Percentiles rank a stretch among this genome's conserved stretches.
phyloP scores from a whole-genome alignment of 2,113 vertebrate species.

The Pelobates fuscus region DNA sequence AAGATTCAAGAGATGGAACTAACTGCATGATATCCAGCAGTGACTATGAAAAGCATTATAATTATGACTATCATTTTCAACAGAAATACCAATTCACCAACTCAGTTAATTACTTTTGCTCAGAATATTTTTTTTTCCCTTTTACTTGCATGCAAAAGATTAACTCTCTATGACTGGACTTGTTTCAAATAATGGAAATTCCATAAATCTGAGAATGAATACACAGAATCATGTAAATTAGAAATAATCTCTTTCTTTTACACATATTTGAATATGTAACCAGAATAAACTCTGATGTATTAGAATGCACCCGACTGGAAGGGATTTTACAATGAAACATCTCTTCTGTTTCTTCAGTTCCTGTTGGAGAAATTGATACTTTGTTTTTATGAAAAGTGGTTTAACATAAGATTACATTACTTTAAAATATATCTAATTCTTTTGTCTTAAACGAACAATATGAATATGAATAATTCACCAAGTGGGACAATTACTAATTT shows the following conservation, averaged over 20 bases:
- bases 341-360: too few species aligned
- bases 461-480: too few species aligned
- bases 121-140: neutral
- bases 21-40: slow-evolving; percentile 27
- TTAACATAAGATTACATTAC: too few species aligned
- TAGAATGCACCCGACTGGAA: too few species aligned
- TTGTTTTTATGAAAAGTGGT: too few species aligned
- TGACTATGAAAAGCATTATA: slow-evolving; percentile 28
- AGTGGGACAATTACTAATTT: too few species aligned
- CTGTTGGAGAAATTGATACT: too few species aligned
- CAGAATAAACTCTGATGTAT: too few species aligned
- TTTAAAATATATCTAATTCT: too few species aligned
- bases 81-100: slow-evolving; percentile 31
- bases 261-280: too few species aligned
- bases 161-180: slow-evolving; percentile 8
- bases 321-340: too few species aligned
- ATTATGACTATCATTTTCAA: slow-evolving; percentile 30
- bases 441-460: too few species aligned
- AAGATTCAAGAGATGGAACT: slow-evolving; percentile 37
- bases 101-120: slow-evolving; percentile 28
- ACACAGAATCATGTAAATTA: neutral
- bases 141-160: neutral
- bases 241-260: neutral
- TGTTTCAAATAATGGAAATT: neutral
- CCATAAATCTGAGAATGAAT: neutral